Evolutionary conservation across 2,113 vertebrate genomes (phyloP).

Genomic region (Camelus dromedarius): DNA sequence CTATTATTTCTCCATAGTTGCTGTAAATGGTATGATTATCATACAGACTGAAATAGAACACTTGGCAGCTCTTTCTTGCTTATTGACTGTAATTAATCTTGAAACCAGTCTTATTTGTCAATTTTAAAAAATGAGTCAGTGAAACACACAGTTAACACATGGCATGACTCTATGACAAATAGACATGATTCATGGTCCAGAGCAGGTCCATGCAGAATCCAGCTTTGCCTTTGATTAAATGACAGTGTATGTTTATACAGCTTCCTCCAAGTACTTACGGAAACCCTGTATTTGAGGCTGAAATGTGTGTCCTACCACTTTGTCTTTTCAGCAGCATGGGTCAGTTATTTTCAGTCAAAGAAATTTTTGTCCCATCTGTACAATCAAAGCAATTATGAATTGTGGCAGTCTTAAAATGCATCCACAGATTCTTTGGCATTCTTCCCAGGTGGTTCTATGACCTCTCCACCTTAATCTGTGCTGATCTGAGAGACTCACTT

Average conservation of each 20-base stretch:
- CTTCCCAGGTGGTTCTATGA: neutral
- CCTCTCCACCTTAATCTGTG: neutral
- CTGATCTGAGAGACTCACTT: neutral
- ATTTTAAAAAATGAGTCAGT: conserved; percentile 57
- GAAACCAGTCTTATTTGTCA: conserved; percentile 42
- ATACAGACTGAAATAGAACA: conserved; percentile 10
- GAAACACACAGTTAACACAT: conserved; percentile 45
- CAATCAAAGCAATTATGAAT: conserved; percentile 23
- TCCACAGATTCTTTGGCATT: neutral
- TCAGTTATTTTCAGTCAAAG: neutral
- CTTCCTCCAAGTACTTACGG: neutral
- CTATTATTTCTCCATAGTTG: neutral
- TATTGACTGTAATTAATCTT: conserved; percentile 52
- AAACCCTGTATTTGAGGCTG: neutral
- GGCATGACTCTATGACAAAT: conserved; percentile 8
- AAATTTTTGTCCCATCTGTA: neutral
- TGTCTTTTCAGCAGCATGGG: neutral
- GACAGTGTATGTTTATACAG: neutral
- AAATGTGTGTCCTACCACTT: neutral
- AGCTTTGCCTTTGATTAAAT: conserved; percentile 44
- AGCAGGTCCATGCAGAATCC: conserved; percentile 14
- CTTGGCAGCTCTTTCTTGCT: conserved; percentile 43
- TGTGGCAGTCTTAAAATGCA: neutral
- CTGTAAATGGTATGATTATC: conserved; percentile 28
- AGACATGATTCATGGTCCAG: neutral